Percentiles rank a stretch among this genome's conserved stretches.
These are phyloP conservation scores for Felis catus DNA, from an alignment of 2,113 vertebrate species.

Conservation along the genomic window F.catus_Fca126_mat1.0 CM031419.1:58180001-58180500, in stretches of 20 bases:
- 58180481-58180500: not conserved
- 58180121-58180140: not conserved
- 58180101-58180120: not conserved
- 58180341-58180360: not conserved
- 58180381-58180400: not conserved
- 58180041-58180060: not conserved
- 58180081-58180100: not conserved
- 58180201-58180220: not conserved
- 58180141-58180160: not conserved
- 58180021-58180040: too few relatives aligned
- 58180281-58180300: not conserved
- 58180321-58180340: conserved; percentile 4
- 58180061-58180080: not conserved
- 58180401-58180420: not conserved
- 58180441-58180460: conserved; percentile 6
- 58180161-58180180: not conserved
- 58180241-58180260: not conserved
- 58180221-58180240: not conserved
- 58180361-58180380: conserved; percentile 13
- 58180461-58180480: conserved; percentile 34
- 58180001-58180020: too few relatives aligned
- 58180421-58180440: conserved; percentile 3
- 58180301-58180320: not conserved
- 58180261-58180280: not conserved
- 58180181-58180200: not conserved